A percentile compares a stretch with the other conserved stretches of the same genome.
Conservation (phyloP, 2,888 invertebrate species). For the Epinotia demarniana region DNA sequence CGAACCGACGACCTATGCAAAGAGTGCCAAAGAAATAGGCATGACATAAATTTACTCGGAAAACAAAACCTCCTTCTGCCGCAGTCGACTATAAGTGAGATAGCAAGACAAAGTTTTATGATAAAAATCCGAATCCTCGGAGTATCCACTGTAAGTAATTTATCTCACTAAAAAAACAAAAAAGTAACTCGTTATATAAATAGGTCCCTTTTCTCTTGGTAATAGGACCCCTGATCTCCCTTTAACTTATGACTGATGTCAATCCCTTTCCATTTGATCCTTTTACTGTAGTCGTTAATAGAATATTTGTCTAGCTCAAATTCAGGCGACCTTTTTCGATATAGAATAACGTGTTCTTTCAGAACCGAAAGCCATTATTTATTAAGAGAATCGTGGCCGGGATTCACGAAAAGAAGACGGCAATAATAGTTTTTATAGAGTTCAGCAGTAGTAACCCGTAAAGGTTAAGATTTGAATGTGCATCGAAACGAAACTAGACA, state of each 20-base stretch:
- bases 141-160: too few species aligned
- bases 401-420: neutral
- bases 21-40: too few species aligned
- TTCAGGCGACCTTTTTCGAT: neutral
- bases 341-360: conserved; percentile 8
- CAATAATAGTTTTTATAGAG: neutral
- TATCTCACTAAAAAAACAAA: too few species aligned
- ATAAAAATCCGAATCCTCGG: too few species aligned
- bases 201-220: neutral
- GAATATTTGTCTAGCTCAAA: conserved; percentile 29
- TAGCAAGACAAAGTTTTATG: too few species aligned
- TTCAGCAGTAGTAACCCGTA: too few species aligned
- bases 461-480: too few species aligned
- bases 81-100: neutral
- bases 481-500: too few species aligned
- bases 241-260: conserved; percentile 13
- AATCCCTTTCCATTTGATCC: conserved; percentile 16
- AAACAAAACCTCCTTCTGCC: too few species aligned
- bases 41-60: too few species aligned
- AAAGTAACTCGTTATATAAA: neutral
- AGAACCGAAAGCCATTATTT: conserved; percentile 1
- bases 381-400: neutral
- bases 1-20: too few species aligned
- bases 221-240: neutral
- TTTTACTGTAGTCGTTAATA: conserved; percentile 4